Evolutionary conservation across 2,113 vertebrate genomes (phyloP), one percentile per base, ranked within the genome.

Genomic region (Fukomys damarensis): DNA sequence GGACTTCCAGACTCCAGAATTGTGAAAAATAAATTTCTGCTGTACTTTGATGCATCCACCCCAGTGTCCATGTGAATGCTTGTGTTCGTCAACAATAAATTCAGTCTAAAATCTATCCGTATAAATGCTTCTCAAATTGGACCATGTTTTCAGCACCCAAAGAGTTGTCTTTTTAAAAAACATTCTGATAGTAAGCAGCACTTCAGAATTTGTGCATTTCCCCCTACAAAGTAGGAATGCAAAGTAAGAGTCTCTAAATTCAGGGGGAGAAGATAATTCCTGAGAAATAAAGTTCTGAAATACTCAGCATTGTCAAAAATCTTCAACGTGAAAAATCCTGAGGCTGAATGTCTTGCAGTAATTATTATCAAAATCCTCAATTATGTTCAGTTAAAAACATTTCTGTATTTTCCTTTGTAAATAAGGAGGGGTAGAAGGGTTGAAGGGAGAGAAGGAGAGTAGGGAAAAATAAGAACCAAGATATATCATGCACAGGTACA

Each of bases 251-350:
- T 85, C 38, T 77, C 17, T 82, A 83, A 58, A 74, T 87, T 82
- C 28, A 66, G 16, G 16, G 32, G 1, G 24, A 30, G 72, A 26
- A 49, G 17, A 76, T 83, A 76, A 49, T 66, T 66, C 76, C 35
- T 26, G 38, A 88, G 68, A 95, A 92, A 66, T 56, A 52, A 24
- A 86, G 80, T 56, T 92, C 74, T 83, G 59, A 92, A 81, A 66
- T 88, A 76, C 41, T 76, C 20, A 43, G 13, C 56, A 65, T 56
- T 94, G 54, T 56, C 77, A 89, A 90, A 65, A 79, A 58, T 95
- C 66, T 24, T 77, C 58, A 72, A 65, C n/a, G 52, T 65, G 46
- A 87, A 92, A 92, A 81, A n/a, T n/a, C 87, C 24, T 81, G 41
- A 56, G 72, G 56, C 41, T 92, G 46, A 65, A 22, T 82, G 13